Conservation (phyloP, 1,140 invertebrate species). For the Saxidomus purpurata region DNA sequence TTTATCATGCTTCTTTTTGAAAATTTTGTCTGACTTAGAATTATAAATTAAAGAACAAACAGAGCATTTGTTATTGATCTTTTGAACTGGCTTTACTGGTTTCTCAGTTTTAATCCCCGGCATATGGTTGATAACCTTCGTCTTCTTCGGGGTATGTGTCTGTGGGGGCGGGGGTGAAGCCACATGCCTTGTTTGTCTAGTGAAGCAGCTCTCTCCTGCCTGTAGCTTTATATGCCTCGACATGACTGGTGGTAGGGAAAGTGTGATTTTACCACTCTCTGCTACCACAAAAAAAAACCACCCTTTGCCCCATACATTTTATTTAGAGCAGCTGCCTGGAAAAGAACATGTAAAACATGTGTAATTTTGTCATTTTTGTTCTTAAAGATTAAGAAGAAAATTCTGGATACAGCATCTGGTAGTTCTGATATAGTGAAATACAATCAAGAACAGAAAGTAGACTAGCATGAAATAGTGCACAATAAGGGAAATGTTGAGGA, state of each 20-base stretch:
- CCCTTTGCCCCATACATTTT: neutral
- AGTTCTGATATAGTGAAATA: neutral
- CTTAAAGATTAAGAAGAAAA: slow-evolving; percentile 12
- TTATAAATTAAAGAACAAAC: neutral
- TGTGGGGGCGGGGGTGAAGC: neutral
- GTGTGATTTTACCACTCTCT: neutral
- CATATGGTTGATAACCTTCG: neutral
- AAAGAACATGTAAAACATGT: neutral
- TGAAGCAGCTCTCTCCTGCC: neutral
- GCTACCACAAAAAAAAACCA: neutral
- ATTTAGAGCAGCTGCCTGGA: neutral
- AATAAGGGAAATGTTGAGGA: slow-evolving; percentile 23
- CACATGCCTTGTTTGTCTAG: neutral
- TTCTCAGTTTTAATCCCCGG: neutral
- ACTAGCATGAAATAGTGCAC: slow-evolving; percentile 11
- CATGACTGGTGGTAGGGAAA: neutral
- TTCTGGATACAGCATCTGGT: neutral
- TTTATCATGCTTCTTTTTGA: neutral
- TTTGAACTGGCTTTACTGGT: neutral
- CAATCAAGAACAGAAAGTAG: slow-evolving; percentile 31
- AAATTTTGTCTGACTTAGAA: neutral
- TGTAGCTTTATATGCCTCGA: neutral
- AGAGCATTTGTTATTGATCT: neutral
- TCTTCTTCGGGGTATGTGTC: neutral
- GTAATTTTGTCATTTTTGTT: neutral